Conservation (phyloP, 2,113 vertebrate species). For the Phalacrocorax carbo region DNA sequence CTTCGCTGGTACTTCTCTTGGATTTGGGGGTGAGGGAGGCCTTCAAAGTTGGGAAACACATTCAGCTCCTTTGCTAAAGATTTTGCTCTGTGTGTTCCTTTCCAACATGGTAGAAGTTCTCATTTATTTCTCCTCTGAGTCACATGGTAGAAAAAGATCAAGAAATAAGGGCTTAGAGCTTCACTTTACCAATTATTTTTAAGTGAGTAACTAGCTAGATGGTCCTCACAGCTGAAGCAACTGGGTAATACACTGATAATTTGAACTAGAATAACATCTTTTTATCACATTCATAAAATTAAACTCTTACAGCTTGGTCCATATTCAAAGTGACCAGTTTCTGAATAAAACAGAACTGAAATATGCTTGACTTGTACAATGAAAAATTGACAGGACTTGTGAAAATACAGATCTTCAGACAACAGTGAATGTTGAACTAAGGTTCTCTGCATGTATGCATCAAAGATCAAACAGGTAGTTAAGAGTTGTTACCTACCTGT, state of each 20-base stretch:
- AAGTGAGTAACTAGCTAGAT: background rate
- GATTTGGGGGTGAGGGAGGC: background rate
- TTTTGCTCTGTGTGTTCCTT: background rate
- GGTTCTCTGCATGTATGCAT: background rate
- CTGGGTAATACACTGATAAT: background rate
- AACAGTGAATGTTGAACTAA: background rate
- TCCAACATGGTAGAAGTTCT: background rate
- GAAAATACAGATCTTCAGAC: background rate
- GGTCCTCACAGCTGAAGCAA: background rate
- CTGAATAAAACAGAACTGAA: background rate
- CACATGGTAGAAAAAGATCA: background rate
- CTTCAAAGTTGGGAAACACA: background rate
- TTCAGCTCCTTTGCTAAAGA: background rate
- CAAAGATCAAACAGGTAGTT: background rate
- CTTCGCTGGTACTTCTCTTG: background rate
- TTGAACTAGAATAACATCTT: background rate
- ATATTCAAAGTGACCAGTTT: background rate
- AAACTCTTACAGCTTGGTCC: background rate
- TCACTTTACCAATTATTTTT: background rate
- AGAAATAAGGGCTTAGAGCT: background rate
- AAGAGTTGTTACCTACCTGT: background rate
- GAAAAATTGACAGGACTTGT: background rate
- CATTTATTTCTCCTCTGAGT: background rate
- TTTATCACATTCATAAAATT: background rate
- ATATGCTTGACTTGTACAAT: background rate